These are phyloP conservation scores for Ommatoiulus sabulosus DNA, from an alignment of 2,888 invertebrate species.

Conservation along the genomic window DNA sequence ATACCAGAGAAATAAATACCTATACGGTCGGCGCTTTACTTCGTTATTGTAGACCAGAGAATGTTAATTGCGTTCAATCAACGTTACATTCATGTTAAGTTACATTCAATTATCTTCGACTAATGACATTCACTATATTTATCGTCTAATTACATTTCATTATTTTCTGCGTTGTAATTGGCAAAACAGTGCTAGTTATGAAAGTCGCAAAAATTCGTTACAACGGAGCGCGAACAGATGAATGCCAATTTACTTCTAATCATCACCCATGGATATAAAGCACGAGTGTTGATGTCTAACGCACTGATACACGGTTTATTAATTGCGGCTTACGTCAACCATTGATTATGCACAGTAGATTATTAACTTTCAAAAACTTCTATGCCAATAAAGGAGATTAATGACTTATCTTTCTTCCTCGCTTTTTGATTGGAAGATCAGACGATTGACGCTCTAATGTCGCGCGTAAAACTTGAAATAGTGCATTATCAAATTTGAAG, in stretches of 20 bases:
- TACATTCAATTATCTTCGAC: too few species aligned
- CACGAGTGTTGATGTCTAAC: not conserved
- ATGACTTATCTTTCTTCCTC: conserved; percentile 6
- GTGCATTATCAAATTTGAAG: not conserved
- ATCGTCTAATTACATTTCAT: too few species aligned
- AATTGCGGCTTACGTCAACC: not conserved
- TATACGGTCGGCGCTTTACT: too few species aligned
- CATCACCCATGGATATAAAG: not conserved
- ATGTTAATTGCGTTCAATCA: too few species aligned
- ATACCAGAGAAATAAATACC: too few species aligned
- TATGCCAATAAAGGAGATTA: conserved; percentile 29
- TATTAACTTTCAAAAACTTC: conserved; percentile 19
- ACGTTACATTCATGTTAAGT: too few species aligned
- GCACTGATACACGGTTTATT: not conserved
- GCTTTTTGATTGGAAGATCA: not conserved
- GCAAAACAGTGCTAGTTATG: not conserved
- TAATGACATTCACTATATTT: too few species aligned
- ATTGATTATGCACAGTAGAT: conserved; percentile 19
- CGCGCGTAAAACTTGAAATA: not conserved
- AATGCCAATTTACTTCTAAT: not conserved
- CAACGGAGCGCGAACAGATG: not conserved
- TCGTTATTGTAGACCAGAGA: too few species aligned
- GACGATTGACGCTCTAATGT: not conserved
- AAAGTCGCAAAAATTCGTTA: not conserved
- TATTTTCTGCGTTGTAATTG: too few species aligned